Evolutionary conservation across 2,113 vertebrate genomes (phyloP).

Genomic region (Herpailurus yagouaroundi): DNA sequence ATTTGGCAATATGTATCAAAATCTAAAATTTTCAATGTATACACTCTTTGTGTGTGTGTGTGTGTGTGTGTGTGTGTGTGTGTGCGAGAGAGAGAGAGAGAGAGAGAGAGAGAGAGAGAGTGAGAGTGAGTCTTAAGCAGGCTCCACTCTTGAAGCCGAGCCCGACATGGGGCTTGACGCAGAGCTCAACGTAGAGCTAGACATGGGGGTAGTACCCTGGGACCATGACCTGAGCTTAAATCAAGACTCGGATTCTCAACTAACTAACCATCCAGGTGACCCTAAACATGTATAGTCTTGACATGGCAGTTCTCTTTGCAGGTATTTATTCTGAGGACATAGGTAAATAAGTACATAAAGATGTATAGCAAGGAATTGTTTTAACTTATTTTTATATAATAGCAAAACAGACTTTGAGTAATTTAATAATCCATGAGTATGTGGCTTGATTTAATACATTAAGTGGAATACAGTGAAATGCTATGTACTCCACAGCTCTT

Average conservation of each 20-base stretch:
- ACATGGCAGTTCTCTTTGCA: background rate
- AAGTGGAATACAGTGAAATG: background rate
- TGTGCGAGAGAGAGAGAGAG: too few species aligned
- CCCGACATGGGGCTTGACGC: too few species aligned
- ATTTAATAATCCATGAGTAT: conserved; percentile 46
- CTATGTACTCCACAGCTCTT: background rate
- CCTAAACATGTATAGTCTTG: background rate
- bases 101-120: too few species aligned
- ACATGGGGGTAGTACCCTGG: too few species aligned
- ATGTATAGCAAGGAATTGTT: background rate
- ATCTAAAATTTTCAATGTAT: background rate
- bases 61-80: too few species aligned
- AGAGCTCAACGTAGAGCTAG: too few species aligned
- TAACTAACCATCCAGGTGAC: too few species aligned
- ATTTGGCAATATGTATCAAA: background rate
- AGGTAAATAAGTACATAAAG: background rate
- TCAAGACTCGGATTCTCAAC: too few species aligned
- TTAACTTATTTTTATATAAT: conserved; percentile 50
- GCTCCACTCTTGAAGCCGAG: too few species aligned
- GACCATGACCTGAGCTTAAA: too few species aligned
- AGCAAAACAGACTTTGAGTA: conserved; percentile 34
- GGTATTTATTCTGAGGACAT: conserved; percentile 42
- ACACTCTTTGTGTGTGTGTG: background rate
- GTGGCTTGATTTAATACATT: conserved; percentile 45
- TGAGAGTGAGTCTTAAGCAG: too few species aligned